These are phyloP conservation scores for Nemotelus pantherinus DNA, from an alignment of 2,888 invertebrate species.

Conservation along the genomic window DNA sequence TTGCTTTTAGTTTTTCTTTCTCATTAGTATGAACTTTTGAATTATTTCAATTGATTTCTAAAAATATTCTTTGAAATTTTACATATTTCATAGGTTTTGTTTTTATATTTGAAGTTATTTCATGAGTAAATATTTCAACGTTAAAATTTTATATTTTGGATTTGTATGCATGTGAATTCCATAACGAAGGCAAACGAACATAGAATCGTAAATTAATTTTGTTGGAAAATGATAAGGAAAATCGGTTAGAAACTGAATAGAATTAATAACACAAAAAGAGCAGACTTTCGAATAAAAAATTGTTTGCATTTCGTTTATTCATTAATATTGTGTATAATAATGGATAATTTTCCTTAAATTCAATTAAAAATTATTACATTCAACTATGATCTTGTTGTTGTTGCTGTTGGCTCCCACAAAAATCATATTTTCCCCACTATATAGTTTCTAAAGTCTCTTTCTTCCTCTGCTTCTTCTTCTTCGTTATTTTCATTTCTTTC, in stretches of 20 bases:
- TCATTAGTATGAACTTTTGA: not conserved
- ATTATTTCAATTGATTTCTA: constrained; percentile 18
- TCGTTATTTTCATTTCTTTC: no score
- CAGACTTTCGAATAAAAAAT: constrained; percentile 26
- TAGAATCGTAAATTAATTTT: no score
- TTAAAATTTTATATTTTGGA: not conserved
- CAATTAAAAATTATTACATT: constrained; percentile 41
- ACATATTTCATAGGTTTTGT: constrained; percentile 11
- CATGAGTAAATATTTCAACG: constrained; percentile 9
- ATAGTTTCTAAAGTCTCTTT: constrained; percentile 15
- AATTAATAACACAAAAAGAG: constrained; percentile 6
- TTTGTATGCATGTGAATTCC: not conserved
- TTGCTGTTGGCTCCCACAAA: constrained; percentile 32
- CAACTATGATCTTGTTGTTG: constrained; percentile 28
- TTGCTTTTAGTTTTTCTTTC: no score
- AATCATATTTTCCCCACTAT: constrained; percentile 13
- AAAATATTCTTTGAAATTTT: constrained; percentile 17
- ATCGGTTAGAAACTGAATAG: not conserved
- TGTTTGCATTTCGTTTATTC: constrained; percentile 36
- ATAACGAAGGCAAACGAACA: not conserved
- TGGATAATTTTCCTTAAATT: constrained; percentile 41
- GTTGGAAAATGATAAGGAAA: not conserved
- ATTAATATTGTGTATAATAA: constrained; percentile 38
- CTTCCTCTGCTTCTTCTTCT: not conserved
- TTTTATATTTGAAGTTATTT: constrained; percentile 1